Evolutionary conservation across 1,140 invertebrate species (phyloP).

Genomic region (Drosophila pandora): DNA sequence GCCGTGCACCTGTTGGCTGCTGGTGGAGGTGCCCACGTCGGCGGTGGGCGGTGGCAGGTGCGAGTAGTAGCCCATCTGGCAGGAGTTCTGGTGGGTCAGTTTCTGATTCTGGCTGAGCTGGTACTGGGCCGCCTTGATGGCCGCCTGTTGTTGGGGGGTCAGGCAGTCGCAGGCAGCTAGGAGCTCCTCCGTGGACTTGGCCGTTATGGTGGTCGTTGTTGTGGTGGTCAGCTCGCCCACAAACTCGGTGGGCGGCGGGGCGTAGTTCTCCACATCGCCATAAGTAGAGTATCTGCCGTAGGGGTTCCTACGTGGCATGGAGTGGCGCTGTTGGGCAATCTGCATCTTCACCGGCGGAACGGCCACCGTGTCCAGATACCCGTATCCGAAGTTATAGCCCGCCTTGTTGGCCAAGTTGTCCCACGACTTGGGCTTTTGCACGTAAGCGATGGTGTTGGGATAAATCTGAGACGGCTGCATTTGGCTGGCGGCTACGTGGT

Average conservation of each 20-base stretch:
- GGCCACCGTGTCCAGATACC: constrained; percentile 88
- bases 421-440: constrained; percentile 92
- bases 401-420: constrained; percentile 93
- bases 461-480: constrained; percentile 84
- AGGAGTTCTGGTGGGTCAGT: constrained; percentile 76
- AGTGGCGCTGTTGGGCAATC: constrained; percentile 85
- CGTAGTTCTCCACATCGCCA: constrained; percentile 83
- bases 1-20: constrained; percentile 41
- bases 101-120: constrained; percentile 74
- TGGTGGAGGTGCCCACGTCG: constrained; percentile 72
- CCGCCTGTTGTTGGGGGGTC: constrained; percentile 69
- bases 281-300: constrained; percentile 83
- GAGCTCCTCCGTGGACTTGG: constrained; percentile 91
- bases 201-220: constrained; percentile 85
- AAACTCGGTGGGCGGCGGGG: constrained; percentile 83
- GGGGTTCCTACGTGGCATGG: constrained; percentile 85
- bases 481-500: constrained; percentile 84
- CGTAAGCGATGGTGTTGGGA: constrained; percentile 85
- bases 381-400: constrained; percentile 93
- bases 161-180: constrained; percentile 84
- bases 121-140: constrained; percentile 74
- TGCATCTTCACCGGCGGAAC: constrained; percentile 84
- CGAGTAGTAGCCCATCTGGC: constrained; percentile 82
- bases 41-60: constrained; percentile 75
- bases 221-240: constrained; percentile 84